phyloP scores from a whole-genome alignment of 2,797 vertebrate species.

The Chiloscyllium punctatum region DNA sequence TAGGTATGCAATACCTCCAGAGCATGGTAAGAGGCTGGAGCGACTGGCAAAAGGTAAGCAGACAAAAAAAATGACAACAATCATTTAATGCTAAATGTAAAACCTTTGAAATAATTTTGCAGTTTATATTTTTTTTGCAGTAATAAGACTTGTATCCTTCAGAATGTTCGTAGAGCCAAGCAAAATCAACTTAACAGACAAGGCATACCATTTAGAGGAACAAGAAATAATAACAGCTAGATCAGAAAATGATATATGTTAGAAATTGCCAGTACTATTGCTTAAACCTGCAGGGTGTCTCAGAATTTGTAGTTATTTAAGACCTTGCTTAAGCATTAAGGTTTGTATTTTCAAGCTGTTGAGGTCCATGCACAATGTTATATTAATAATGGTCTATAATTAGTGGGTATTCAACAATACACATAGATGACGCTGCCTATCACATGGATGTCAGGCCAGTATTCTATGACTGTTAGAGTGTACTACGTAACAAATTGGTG shows the following conservation, averaged over 20 bases:
- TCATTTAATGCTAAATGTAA: not conserved
- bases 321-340: not conserved
- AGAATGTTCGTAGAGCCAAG: not conserved
- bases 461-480: not conserved
- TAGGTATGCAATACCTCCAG: constrained; percentile 40
- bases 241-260: not conserved
- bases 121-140: not conserved
- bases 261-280: not conserved
- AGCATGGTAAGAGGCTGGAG: constrained; percentile 41
- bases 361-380: not conserved
- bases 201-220: not conserved
- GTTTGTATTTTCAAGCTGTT: not conserved
- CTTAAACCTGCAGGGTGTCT: not conserved
- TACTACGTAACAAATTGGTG: not conserved
- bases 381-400: not conserved
- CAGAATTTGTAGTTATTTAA: not conserved
- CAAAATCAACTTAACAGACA: not conserved
- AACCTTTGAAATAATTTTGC: not conserved
- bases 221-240: not conserved
- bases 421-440: not conserved
- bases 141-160: not conserved
- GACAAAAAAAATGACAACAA: not conserved
- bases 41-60: constrained; percentile 41
- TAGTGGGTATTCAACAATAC: not conserved
- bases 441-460: not conserved